Percentiles rank a stretch among this genome's conserved stretches.
Conservation (phyloP, 2,797 vertebrate genomes). For the Serranus cabrilla region DNA sequence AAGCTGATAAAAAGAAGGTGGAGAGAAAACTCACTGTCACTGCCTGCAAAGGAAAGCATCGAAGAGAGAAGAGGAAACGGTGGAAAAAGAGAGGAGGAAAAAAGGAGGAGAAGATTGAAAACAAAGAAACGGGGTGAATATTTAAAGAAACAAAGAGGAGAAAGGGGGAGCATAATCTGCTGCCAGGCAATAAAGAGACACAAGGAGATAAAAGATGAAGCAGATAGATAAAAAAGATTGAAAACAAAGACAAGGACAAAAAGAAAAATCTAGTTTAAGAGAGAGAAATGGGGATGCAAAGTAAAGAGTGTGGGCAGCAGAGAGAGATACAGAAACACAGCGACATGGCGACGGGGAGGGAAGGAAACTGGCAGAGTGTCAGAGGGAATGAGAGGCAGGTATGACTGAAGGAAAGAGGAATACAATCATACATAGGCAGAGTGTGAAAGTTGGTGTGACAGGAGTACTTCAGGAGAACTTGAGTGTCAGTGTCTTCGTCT, state of each 20-base stretch:
- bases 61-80: conserved; percentile 12
- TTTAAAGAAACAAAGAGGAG: conserved; percentile 18
- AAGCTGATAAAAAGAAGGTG: conserved; percentile 54
- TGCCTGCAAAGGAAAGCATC: conserved; percentile 19
- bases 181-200: conserved; percentile 21
- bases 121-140: conserved; percentile 19
- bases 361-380: conserved; percentile 19
- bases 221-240: background rate
- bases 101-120: conserved; percentile 11
- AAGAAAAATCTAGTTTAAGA: conserved; percentile 5
- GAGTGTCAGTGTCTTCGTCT: conserved; percentile 32
- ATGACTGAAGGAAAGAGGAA: conserved; percentile 19
- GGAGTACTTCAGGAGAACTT: conserved; percentile 18
- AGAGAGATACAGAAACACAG: conserved; percentile 6
- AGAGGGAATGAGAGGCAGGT: conserved; percentile 23
- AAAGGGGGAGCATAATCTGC: conserved; percentile 11
- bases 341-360: conserved; percentile 18
- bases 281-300: background rate
- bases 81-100: background rate
- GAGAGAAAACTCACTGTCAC: conserved; percentile 58
- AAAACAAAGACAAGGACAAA: conserved; percentile 6
- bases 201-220: background rate
- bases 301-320: conserved; percentile 32
- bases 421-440: conserved; percentile 22
- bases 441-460: conserved; percentile 7